These are phyloP conservation scores for Gallinago stenura DNA, from an alignment of 2,797 vertebrate genomes.

Conservation along the genomic window DNA sequence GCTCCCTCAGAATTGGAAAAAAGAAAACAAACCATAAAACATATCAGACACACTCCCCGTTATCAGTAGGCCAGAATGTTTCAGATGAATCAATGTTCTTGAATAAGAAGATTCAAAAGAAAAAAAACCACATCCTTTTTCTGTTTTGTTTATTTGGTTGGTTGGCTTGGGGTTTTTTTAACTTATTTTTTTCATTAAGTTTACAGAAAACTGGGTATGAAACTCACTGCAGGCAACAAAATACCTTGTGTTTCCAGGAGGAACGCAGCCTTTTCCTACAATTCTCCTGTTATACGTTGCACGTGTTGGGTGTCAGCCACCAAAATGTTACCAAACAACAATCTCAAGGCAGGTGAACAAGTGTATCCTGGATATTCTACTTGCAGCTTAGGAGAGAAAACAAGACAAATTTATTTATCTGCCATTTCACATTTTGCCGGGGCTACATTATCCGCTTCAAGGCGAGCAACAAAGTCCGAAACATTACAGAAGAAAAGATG, in stretches of 20 bases:
- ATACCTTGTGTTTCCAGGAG: background rate
- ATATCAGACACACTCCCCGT: fast-evolving
- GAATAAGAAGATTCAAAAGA: background rate
- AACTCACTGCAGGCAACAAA: background rate
- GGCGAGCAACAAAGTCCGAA: conserved; percentile 2
- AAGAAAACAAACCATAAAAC: background rate
- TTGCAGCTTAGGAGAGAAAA: background rate
- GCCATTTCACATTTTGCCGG: conserved; percentile 45
- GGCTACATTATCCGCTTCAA: conserved; percentile 48
- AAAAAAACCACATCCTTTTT: background rate
- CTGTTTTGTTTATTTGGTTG: background rate
- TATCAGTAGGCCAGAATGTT: background rate
- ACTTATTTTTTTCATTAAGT: background rate
- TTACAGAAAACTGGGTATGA: background rate
- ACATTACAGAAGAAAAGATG: conserved; percentile 39
- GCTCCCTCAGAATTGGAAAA: background rate
- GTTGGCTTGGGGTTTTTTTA: background rate
- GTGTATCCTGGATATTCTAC: background rate
- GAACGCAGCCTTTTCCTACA: background rate
- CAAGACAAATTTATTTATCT: conserved; percentile 57
- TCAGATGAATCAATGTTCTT: background rate
- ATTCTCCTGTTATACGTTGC: background rate
- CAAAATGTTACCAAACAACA: background rate
- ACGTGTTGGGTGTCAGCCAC: background rate
- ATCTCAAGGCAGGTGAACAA: background rate